Evolutionary conservation across 2,797 vertebrate species (phyloP), one percentile per base, ranked within the genome.

Genomic region (Poeciliopsis paucimaculata): DNA sequence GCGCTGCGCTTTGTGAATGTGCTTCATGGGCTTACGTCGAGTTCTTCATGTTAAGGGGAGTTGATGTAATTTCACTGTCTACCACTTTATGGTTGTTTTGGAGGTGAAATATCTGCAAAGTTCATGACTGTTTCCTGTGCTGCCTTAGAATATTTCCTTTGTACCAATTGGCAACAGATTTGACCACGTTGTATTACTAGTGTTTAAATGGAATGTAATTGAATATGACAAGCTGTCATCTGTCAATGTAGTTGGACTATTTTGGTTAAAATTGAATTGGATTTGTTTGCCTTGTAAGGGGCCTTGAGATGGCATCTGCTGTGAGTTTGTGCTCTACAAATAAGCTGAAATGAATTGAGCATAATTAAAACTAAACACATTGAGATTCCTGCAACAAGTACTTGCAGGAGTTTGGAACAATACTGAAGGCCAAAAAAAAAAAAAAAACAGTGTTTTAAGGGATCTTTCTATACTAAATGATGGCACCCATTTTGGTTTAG

Each of bases 381-480:
- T 26, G 73, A 62, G 64, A 75, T 79, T 53, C 60, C 76, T 53
- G 76, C 84, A 76, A 46, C 41, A 45, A 45, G 13, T 28, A 46
- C 16, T 16, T 71, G 41, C 68, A 71, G 68, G 45, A n/a, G 6
- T 62, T 72, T 70, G 73, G 77, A 81, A 93, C 84, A 87, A 89
- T 72, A 86, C 71, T 51, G 71, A 87, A 86, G 83, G 81, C 88
- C 89, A 85, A 86, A 89, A 84, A 87, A 89, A 73, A 87, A 84
- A 90, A 90, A 89, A 73, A 87, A 84, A 90, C 89, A 51, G 83
- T 82, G 80, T 75, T 73, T 78, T 39, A 71, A 84, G 53, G 62
- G 75, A 83, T 86, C 79, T 73, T 88, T 89, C 92, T 90, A 87
- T 86, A 43, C 75, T 80, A 86, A 90, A 90, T 85, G 88, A 89